A percentile compares a stretch with the other conserved stretches of the same genome.
Evolutionary conservation across 1,140 invertebrate genomes (phyloP).

Genomic region (Belonocnema kinseyi): DNA sequence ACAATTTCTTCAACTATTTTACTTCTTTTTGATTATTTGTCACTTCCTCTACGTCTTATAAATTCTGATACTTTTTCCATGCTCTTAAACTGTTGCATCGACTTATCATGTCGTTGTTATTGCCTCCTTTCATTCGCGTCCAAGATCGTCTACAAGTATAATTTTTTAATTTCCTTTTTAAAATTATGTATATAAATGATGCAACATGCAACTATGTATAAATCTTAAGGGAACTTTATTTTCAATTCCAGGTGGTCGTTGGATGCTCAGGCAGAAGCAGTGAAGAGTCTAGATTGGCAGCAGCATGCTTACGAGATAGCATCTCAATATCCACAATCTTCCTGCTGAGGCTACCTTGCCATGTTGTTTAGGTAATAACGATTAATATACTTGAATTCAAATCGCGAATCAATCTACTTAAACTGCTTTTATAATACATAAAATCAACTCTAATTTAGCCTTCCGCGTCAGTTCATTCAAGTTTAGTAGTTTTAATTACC

Average conservation of each 20-base stretch:
- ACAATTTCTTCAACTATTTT: no score
- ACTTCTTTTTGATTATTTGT: no score
- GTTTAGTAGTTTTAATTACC: slow-evolving; percentile 16
- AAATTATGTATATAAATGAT: background rate
- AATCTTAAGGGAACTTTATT: slow-evolving; percentile 25
- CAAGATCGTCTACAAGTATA: no score
- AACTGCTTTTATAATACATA: background rate
- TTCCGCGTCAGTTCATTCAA: background rate
- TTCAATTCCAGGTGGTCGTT: slow-evolving; percentile 68
- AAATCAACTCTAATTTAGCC: background rate
- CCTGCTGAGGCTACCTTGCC: slow-evolving; percentile 69
- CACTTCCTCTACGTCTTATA: no score
- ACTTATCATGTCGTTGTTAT: no score
- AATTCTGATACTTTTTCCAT: no score
- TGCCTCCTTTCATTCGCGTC: no score
- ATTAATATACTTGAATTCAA: slow-evolving; percentile 7
- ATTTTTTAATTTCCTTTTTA: no score
- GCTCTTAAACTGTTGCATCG: no score
- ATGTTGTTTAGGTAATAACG: slow-evolving; percentile 73
- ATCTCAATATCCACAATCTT: slow-evolving; percentile 65
- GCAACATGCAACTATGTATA: background rate
- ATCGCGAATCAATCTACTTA: background rate
- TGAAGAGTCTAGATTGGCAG: slow-evolving; percentile 64
- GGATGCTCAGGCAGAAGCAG: slow-evolving; percentile 64
- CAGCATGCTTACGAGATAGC: slow-evolving; percentile 70